A percentile compares a stretch with the other conserved stretches of the same genome.
These are phyloP conservation scores for Parnassius glacialis DNA, from an alignment of 2,888 invertebrate genomes.

Conservation along the genomic window DNA sequence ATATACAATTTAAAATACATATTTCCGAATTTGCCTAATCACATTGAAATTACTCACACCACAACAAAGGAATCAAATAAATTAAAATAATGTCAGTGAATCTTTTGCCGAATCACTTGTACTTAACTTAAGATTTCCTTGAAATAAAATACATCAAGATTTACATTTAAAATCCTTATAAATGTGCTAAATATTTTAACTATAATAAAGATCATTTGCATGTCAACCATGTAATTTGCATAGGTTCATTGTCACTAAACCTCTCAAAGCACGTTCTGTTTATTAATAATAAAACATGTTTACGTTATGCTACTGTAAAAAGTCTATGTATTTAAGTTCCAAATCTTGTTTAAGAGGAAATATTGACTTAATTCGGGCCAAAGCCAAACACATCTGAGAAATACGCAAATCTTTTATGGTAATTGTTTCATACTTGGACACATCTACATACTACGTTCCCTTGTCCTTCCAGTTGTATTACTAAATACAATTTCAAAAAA, in stretches of 20 bases:
- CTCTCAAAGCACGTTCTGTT: background rate
- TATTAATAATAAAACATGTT: constrained; percentile 2
- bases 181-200: constrained; percentile 8
- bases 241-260: background rate
- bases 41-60: constrained; percentile 5
- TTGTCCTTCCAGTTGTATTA: too few species aligned
- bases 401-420: too few species aligned
- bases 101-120: background rate
- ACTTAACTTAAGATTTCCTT: background rate
- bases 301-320: constrained; percentile 9
- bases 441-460: too few species aligned
- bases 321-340: background rate
- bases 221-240: constrained; percentile 1
- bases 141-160: constrained; percentile 3
- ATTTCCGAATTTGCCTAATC: constrained; percentile 8
- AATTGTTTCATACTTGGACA: too few species aligned
- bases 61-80: constrained; percentile 19
- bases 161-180: constrained; percentile 3
- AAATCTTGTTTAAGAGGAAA: too few species aligned
- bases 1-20: constrained; percentile 4
- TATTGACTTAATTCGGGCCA: too few species aligned
- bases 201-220: background rate
- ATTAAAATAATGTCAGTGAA: constrained; percentile 8
- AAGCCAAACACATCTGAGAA: too few species aligned
- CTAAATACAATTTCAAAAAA: too few species aligned